Percentiles rank a stretch among this genome's conserved stretches.
These are phyloP conservation scores for Chesias legatella DNA, from an alignment of 2,888 invertebrate genomes.

Conservation along the genomic window DNA sequence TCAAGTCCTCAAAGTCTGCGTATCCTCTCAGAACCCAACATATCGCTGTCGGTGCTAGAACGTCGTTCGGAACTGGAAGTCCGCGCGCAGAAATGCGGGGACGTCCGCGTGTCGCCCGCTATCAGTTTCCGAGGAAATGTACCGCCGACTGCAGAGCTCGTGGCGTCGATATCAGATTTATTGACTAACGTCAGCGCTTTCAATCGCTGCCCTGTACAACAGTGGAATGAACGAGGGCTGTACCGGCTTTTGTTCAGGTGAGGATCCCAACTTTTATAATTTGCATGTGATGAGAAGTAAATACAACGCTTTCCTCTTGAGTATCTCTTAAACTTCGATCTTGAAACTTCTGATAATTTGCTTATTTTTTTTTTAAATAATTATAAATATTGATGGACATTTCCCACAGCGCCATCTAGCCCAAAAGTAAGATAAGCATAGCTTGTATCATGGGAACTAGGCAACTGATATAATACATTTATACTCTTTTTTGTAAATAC, in stretches of 20 bases:
- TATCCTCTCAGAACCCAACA: constrained; percentile 56
- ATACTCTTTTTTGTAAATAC: no score
- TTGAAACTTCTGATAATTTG: no score
- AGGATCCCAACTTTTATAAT: background rate
- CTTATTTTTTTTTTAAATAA: no score
- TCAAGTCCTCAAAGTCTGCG: no score
- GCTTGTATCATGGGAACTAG: no score
- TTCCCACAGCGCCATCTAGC: no score
- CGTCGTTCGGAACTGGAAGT: constrained; percentile 62
- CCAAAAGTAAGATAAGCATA: no score
- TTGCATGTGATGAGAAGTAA: no score
- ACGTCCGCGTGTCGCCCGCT: constrained; percentile 44
- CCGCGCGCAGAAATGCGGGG: constrained; percentile 55
- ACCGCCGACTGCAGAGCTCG: constrained; percentile 53
- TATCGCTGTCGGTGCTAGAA: constrained; percentile 58
- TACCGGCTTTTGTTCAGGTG: constrained; percentile 67
- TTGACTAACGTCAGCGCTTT: constrained; percentile 55
- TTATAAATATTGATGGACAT: no score
- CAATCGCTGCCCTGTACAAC: constrained; percentile 49
- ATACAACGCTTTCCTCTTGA: no score
- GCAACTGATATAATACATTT: no score
- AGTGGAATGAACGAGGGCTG: constrained; percentile 64
- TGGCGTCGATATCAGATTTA: constrained; percentile 51
- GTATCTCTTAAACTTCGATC: no score
- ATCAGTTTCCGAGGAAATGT: constrained; percentile 16